Base-by-base conservation (phyloP, 2,113 vertebrate genomes). In the Aphyosemion australe region DNA sequence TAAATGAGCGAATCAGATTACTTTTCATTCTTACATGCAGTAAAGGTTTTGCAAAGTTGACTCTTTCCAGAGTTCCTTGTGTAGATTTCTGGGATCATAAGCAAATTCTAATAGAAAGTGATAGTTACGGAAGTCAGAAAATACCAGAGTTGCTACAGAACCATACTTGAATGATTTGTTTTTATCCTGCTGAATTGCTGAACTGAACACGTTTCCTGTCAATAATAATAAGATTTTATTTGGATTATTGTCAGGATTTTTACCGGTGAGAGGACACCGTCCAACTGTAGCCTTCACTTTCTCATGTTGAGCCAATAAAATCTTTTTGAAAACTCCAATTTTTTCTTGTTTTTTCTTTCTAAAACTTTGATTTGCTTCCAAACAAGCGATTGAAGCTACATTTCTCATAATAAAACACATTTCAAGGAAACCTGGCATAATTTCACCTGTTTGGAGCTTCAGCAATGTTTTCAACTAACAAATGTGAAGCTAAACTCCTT, bases 281-380 rank as follows among this genome's bases (percentile, higher is more conserved):
- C 49, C 41, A 57, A 59, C 16, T 10, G 34, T 20, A 57, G 26
- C 45, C 31, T 72, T 57, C 50, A 15, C 62, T 69, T 79, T 37
- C 71, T 47, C 34, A 31, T 62, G 70, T 67, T 61, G 8, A 71
- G 51, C 60, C 48, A 89, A 81, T 86, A 87, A 89, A 87, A 51
- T 46, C 82, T 20, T 49, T 64, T 31, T 63, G 47, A 57, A 34
- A 79, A 77, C 41, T 63, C 8, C 19, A 57, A n/a, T 42, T 47
- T 16, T 11, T 63, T 42, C 10, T 63, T 11, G n/a, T 58, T n/a
- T 9, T 59, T 62, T 26, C 10, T 59, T 62, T 37, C 7, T 9
- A 5, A 47, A 56, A 4, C 8, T 10, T 15, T 39, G 12, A 49
- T 15, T 42, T 46, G 54, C 10, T 55, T 11, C 34, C 8, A 31